Evolutionary conservation across 2,113 vertebrate genomes (phyloP).

Genomic region (Varanus salvator): DNA sequence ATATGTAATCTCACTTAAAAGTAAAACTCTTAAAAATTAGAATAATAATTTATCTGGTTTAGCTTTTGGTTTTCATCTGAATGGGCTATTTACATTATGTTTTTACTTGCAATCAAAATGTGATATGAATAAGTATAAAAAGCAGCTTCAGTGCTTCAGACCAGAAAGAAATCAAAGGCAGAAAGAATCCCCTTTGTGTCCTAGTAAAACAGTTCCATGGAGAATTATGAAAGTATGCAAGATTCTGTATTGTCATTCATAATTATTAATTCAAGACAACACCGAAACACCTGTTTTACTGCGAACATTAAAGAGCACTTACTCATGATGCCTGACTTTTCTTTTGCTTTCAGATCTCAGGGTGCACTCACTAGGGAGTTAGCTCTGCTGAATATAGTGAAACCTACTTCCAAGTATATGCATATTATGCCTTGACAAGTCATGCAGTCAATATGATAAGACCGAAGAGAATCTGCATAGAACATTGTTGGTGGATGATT

Average conservation of each 20-base stretch:
- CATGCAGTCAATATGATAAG: not conserved
- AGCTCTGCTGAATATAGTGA: not conserved
- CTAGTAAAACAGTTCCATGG: not conserved
- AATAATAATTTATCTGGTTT: not conserved
- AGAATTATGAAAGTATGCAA: not conserved
- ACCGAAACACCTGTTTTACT: not conserved
- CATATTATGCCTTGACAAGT: not conserved
- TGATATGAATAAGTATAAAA: not conserved
- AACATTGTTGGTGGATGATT: not conserved
- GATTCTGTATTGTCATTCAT: not conserved
- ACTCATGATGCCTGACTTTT: not conserved
- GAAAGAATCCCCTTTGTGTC: not conserved
- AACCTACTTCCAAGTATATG: not conserved
- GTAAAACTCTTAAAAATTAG: not conserved
- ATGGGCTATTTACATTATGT: not conserved
- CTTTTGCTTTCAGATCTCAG: not conserved
- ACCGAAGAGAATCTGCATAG: not conserved
- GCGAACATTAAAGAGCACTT: not conserved
- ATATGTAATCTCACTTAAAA: constrained; percentile 13
- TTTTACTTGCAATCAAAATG: not conserved
- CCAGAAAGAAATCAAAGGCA: not conserved
- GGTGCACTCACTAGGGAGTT: not conserved
- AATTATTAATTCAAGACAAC: not conserved
- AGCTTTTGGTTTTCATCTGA: not conserved
- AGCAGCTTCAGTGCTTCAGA: not conserved